Evolutionary conservation across 2,797 vertebrate genomes (phyloP).

Genomic region (Liparis tanakae): DNA sequence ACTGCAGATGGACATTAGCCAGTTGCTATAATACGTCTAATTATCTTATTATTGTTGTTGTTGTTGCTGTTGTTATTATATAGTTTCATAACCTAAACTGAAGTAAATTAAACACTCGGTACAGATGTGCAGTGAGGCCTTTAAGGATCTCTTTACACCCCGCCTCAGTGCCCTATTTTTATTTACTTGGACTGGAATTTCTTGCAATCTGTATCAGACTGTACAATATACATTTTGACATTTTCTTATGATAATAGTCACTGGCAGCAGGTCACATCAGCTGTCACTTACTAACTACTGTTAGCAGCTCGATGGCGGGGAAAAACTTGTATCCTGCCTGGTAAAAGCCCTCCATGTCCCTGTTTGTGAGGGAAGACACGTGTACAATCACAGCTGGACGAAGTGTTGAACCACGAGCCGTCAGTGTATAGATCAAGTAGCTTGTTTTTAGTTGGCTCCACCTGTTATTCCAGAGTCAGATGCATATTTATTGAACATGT

Average conservation of each 20-base stretch:
- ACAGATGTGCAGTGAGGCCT: constrained; percentile 61
- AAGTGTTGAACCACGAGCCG: neutral
- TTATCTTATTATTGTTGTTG: neutral
- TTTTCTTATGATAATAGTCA: neutral
- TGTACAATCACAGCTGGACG: neutral
- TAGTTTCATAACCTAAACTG: neutral
- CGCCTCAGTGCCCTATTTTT: constrained; percentile 60
- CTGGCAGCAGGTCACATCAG: neutral
- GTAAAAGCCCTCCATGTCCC: neutral
- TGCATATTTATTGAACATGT: constrained; percentile 1
- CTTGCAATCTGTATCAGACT: neutral
- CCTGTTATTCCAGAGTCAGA: constrained; percentile 4
- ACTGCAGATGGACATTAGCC: neutral
- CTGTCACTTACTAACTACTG: neutral
- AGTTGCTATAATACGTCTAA: neutral
- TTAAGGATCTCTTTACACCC: constrained; percentile 41
- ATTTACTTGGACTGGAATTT: constrained; percentile 47
- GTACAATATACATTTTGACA: neutral
- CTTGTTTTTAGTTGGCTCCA: neutral
- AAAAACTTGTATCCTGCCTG: neutral
- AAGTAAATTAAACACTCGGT: constrained; percentile 4
- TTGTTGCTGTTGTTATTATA: neutral
- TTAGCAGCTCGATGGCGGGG: neutral
- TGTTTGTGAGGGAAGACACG: neutral
- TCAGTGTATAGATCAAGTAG: neutral